phyloP scores from a whole-genome alignment of 2,888 invertebrate genomes.

The Acleris laterana region DNA sequence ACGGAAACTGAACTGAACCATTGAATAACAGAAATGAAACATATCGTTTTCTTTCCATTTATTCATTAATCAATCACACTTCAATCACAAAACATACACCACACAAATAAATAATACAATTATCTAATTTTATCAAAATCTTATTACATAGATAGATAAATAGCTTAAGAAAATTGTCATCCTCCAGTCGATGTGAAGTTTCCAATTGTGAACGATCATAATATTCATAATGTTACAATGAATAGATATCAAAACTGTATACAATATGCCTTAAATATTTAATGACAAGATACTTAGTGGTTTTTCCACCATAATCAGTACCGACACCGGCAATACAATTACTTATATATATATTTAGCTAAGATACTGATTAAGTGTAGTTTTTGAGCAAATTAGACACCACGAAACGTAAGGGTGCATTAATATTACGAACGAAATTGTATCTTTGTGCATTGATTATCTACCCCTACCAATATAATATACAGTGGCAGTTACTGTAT shows the following conservation, averaged over 20 bases:
- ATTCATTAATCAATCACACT: conserved; percentile 52
- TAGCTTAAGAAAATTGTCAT: conserved; percentile 5
- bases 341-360: conserved; percentile 20
- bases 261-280: conserved; percentile 10
- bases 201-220: conserved; percentile 12
- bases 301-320: not conserved
- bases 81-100: conserved; percentile 45
- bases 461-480: conserved; percentile 57
- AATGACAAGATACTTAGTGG: conserved; percentile 4
- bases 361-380: conserved; percentile 12
- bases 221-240: conserved; percentile 22
- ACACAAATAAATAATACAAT: conserved; percentile 47
- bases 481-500: conserved; percentile 56
- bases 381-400: conserved; percentile 67
- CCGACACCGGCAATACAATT: conserved; percentile 15
- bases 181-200: conserved; percentile 34
- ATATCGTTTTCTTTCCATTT: conserved; percentile 27
- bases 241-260: conserved; percentile 19
- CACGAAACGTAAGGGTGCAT: conserved; percentile 48
- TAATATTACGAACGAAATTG: conserved; percentile 41
- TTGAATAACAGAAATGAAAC: conserved; percentile 13
- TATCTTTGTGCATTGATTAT: conserved; percentile 53
- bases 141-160: conserved; percentile 18
- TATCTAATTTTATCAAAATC: conserved; percentile 32
- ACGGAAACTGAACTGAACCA: too few relatives aligned